These are phyloP conservation scores for Watsonalla cultraria DNA, from an alignment of 2,888 invertebrate species.

Conservation along the genomic window DNA sequence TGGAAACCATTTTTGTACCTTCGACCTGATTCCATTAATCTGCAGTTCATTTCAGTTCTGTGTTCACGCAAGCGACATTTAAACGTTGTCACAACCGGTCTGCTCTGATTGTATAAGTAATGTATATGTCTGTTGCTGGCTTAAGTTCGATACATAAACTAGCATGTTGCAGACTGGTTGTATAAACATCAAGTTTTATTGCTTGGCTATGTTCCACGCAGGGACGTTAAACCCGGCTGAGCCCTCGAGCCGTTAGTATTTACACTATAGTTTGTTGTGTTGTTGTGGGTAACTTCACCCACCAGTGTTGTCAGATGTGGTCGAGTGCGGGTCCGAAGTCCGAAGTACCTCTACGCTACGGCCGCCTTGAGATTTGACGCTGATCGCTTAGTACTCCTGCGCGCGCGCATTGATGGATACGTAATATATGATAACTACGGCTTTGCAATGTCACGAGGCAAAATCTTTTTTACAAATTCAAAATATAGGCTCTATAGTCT, in stretches of 20 bases:
- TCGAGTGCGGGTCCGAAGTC: conserved; percentile 3
- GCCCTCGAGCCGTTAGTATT: conserved; percentile 59
- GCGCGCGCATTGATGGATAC: conserved; percentile 16
- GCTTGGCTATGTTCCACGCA: conserved; percentile 76
- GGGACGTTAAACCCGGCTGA: conserved; percentile 62
- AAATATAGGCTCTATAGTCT: too few relatives aligned
- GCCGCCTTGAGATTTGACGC: neutral
- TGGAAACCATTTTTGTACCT: conserved; percentile 29
- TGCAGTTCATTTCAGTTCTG: conserved; percentile 23
- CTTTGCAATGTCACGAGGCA: too few relatives aligned
- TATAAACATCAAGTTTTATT: conserved; percentile 76
- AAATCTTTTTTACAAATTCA: too few relatives aligned
- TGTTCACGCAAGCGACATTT: conserved; percentile 29
- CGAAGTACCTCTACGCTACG: neutral
- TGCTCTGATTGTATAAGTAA: conserved; percentile 21
- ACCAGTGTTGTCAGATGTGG: conserved; percentile 4
- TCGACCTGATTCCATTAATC: conserved; percentile 28
- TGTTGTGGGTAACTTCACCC: conserved; percentile 24
- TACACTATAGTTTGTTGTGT: conserved; percentile 47
- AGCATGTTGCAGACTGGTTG: conserved; percentile 59
- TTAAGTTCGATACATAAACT: conserved; percentile 55
- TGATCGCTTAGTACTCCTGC: conserved; percentile 4
- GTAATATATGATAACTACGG: too few relatives aligned
- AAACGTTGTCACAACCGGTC: conserved; percentile 37
- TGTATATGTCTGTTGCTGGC: conserved; percentile 27